Base-by-base conservation (phyloP, 1,140 invertebrate species). In the Doryteuthis pealeii region DNA sequence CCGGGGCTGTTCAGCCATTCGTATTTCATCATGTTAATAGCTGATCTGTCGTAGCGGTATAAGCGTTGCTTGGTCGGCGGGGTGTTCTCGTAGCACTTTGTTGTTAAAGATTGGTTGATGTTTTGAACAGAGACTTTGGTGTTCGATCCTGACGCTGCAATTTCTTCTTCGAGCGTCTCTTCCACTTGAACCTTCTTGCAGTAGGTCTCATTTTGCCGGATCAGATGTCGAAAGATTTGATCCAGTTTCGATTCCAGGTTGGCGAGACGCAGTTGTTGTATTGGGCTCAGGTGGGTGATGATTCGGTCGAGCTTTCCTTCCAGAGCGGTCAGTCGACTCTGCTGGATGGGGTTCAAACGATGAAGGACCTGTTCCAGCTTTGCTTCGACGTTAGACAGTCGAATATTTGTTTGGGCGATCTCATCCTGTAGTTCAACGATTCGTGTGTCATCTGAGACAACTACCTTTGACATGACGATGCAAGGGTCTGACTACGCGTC, bases 351-450 rank as follows among this genome's bases (percentile, higher is more conserved):
- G 54, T 62, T 62, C 18, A 62, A 28, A 62, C 54, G 54, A 14
- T 62, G 54, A 62, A 62, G 54, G 26, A 62, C 18, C 18, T 62
- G 54, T n/a, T 62, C 54, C 18, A 62, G 54, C 54, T 62, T 62
- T 22, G 54, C 54, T 62, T 62, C 54, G 6, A 62, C 54, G 26
- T 62, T 62, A 1, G 54, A 62, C 26, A 62, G 26, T 6, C 54
- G 54, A 22, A 15, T 12, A 62, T 62, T 62, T 5, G 54, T 62
- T 62, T 62, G 54, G 6, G 10, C 54, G 6, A n/a, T 8, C 18
- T 62, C 54, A 6, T 62, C 54, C 26, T 62, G 10, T 12, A 62
- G 6, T 22, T 62, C 54, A 0, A 62, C 26, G 26, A 62, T 62
- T 18, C 54, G 54, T 6, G 12, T 40, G 10, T n/a, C 26, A 22